Evolutionary conservation across 1,140 invertebrate species (phyloP).

Genomic region (Leptinotarsa lineolata): DNA sequence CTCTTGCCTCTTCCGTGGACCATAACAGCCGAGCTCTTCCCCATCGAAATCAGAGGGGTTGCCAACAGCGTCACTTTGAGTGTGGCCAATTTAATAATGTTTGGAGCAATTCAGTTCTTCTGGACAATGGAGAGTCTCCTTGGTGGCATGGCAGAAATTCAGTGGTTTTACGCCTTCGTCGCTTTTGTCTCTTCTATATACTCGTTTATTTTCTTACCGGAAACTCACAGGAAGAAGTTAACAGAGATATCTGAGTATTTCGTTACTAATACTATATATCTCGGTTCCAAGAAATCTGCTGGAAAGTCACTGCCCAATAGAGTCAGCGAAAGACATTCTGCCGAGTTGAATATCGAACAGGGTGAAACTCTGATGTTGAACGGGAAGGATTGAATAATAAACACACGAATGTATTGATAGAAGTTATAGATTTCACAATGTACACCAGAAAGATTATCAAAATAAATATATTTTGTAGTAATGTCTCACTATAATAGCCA

Average conservation of each 20-base stretch:
- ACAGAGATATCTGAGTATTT: constrained; percentile 70
- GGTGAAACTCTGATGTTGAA: background rate
- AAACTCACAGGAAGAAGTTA: constrained; percentile 72
- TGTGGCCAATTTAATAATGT: constrained; percentile 63
- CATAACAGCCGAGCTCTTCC: constrained; percentile 67
- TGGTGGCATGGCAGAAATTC: constrained; percentile 42
- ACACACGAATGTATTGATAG: no score
- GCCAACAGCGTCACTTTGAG: constrained; percentile 55
- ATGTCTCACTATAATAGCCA: no score
- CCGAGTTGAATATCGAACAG: background rate
- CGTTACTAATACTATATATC: constrained; percentile 53
- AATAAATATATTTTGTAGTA: no score
- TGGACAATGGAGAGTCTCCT: constrained; percentile 49
- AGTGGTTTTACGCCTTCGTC: constrained; percentile 68
- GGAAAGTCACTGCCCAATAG: background rate
- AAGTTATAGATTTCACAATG: no score
- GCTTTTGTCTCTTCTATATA: constrained; percentile 63
- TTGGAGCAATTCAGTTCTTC: constrained; percentile 60
- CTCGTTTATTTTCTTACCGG: constrained; percentile 68
- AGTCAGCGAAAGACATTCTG: background rate
- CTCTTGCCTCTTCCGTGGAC: constrained; percentile 67
- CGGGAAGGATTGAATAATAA: no score
- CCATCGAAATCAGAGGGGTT: constrained; percentile 65
- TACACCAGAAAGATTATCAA: no score
- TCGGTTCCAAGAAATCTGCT: constrained; percentile 41